Evolutionary conservation across 1,140 invertebrate species (phyloP).

Genomic region (Drosophila tristis): DNA sequence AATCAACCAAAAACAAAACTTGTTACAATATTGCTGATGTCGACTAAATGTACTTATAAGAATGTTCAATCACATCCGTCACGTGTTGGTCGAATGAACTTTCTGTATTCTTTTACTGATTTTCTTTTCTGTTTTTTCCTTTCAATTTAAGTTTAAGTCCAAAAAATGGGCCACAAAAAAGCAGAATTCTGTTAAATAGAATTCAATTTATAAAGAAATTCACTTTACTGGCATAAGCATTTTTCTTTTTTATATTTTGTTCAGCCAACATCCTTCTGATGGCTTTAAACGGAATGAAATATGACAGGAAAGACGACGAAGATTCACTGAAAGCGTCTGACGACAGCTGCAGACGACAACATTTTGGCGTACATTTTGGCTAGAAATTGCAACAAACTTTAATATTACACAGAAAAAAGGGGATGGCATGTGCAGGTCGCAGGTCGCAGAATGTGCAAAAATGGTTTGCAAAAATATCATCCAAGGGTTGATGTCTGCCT

Average conservation of each 20-base stretch:
- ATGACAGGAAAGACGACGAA: constrained; percentile 17
- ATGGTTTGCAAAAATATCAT: constrained; percentile 24
- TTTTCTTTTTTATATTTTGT: constrained; percentile 1
- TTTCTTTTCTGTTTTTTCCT: constrained; percentile 5
- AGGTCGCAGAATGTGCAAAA: constrained; percentile 44
- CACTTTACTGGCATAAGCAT: constrained; percentile 16
- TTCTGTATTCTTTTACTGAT: too few relatives aligned
- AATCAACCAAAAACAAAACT: too few relatives aligned
- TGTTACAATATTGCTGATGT: too few relatives aligned
- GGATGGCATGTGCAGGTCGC: constrained; percentile 42
- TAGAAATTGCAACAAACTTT: constrained; percentile 52
- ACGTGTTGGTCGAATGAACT: too few relatives aligned
- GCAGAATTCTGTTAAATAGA: constrained; percentile 15
- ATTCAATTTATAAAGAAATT: constrained; percentile 29
- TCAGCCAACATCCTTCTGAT: constrained; percentile 26
- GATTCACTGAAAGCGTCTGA: constrained; percentile 32
- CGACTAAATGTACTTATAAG: too few relatives aligned
- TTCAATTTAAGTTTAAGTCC: constrained; percentile 1
- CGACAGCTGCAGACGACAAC: constrained; percentile 49
- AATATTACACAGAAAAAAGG: constrained; percentile 27
- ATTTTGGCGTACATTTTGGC: constrained; percentile 34
- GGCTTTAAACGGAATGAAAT: constrained; percentile 43
- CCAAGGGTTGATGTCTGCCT: constrained; percentile 26
- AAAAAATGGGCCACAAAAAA: background rate
- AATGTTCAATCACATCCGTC: too few relatives aligned